Conservation (phyloP, 2,888 invertebrate species). For the Achlya flavicornis region DNA sequence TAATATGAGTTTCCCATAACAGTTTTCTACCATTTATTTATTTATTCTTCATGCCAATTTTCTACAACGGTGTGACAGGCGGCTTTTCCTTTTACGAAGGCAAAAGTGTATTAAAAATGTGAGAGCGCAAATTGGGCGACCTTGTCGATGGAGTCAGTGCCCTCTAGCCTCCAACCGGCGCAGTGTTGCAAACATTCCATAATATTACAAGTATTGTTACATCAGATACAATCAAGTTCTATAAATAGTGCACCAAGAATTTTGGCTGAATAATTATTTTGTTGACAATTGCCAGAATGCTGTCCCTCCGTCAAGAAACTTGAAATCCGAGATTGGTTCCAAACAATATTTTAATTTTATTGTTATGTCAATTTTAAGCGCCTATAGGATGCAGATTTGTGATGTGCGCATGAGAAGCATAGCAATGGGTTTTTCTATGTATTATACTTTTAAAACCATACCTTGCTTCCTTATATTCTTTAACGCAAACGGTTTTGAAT, state of each 20-base stretch:
- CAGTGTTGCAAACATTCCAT: conserved; percentile 3
- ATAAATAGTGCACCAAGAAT: conserved; percentile 5
- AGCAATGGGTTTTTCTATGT: too few relatives aligned
- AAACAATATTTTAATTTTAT: too few relatives aligned
- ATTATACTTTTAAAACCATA: too few relatives aligned
- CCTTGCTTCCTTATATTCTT: too few relatives aligned
- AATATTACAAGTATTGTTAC: conserved; percentile 4
- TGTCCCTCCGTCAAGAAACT: neutral
- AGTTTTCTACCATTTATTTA: neutral
- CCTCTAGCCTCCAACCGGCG: neutral
- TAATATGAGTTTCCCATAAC: neutral
- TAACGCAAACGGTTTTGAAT: too few relatives aligned
- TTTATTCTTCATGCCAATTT: neutral
- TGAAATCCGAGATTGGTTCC: too few relatives aligned
- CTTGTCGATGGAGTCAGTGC: conserved; percentile 8
- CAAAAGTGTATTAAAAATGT: conserved; percentile 6
- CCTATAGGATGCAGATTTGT: too few relatives aligned
- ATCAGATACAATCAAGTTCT: neutral
- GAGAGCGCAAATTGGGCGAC: conserved; percentile 1
- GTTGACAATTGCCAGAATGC: neutral
- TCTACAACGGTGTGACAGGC: neutral
- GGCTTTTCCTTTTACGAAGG: neutral
- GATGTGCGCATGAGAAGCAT: too few relatives aligned
- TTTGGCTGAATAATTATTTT: neutral
- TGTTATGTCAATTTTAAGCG: too few relatives aligned